Evolutionary conservation across 2,888 invertebrate species (phyloP).

Genomic region (Synergus itoensis): DNA sequence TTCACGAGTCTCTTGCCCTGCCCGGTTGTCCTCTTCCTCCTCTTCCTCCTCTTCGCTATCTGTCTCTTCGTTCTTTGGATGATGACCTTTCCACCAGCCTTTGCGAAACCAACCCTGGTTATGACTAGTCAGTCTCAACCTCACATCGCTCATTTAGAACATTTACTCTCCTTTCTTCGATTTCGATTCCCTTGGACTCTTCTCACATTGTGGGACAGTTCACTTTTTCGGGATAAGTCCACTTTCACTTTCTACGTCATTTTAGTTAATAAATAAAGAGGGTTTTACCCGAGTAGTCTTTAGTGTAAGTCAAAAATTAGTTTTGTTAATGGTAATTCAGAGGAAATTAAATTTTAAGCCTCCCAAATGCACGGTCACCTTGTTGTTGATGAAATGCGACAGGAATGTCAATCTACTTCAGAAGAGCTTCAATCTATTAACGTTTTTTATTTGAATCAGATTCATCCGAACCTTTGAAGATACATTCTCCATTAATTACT

Average conservation of each 20-base stretch:
- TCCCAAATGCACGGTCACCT: too few species aligned
- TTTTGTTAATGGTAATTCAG: too few species aligned
- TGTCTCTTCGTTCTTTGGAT: background rate
- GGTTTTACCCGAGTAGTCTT: too few species aligned
- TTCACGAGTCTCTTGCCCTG: constrained; percentile 66
- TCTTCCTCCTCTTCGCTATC: constrained; percentile 57
- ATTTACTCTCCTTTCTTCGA: constrained; percentile 48
- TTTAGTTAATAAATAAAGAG: background rate
- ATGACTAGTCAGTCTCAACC: constrained; percentile 68
- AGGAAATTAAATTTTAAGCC: too few species aligned
- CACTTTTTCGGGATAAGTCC: background rate
- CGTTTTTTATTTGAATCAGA: too few species aligned
- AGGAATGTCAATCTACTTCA: too few species aligned
- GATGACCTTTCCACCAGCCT: constrained; percentile 60
- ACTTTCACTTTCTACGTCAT: background rate
- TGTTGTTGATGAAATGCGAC: too few species aligned
- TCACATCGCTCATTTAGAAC: constrained; percentile 76
- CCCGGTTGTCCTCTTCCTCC: constrained; percentile 53
- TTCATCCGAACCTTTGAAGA: too few species aligned
- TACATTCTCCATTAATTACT: too few species aligned
- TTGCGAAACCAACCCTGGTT: constrained; percentile 64
- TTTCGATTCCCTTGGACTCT: background rate
- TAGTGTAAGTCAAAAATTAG: too few species aligned
- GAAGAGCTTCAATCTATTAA: too few species aligned
- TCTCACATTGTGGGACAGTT: background rate